Percentiles rank a stretch among this genome's conserved stretches.
These are phyloP conservation scores for Psittacula derbiana DNA, from an alignment of 2,797 vertebrate genomes.

Conservation along the genomic window DNA sequence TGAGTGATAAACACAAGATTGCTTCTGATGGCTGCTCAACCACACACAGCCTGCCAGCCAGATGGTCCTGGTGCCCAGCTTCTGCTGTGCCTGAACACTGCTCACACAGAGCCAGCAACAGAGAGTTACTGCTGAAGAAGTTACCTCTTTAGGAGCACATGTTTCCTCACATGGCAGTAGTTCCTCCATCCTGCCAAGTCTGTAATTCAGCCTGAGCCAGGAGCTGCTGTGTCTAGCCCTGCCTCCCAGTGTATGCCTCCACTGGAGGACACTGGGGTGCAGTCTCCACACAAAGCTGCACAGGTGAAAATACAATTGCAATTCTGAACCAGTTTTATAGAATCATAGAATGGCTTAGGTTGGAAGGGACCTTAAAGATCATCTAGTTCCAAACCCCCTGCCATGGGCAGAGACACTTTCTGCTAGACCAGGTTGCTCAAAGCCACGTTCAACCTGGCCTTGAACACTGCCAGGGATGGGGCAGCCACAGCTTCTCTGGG, in stretches of 20 bases:
- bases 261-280: not conserved
- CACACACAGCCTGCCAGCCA: not conserved
- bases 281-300: not conserved
- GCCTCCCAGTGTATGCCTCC: not conserved
- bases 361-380: not conserved
- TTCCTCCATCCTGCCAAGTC: fast-evolving
- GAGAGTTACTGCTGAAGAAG: not conserved
- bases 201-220: not conserved
- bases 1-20: not conserved
- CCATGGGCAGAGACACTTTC: not conserved
- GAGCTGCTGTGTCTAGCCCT: not conserved
- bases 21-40: not conserved
- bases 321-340: not conserved
- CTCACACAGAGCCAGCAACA: not conserved
- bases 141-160: not conserved
- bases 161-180: not conserved
- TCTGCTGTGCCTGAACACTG: not conserved
- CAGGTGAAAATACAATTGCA: not conserved
- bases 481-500: not conserved
- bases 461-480: not conserved
- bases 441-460: not conserved
- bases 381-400: not conserved
- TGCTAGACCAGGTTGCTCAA: not conserved
- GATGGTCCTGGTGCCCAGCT: not conserved
- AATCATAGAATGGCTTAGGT: not conserved